phyloP scores from a whole-genome alignment of 2,888 invertebrate species.

The Ochropacha duplaris region DNA sequence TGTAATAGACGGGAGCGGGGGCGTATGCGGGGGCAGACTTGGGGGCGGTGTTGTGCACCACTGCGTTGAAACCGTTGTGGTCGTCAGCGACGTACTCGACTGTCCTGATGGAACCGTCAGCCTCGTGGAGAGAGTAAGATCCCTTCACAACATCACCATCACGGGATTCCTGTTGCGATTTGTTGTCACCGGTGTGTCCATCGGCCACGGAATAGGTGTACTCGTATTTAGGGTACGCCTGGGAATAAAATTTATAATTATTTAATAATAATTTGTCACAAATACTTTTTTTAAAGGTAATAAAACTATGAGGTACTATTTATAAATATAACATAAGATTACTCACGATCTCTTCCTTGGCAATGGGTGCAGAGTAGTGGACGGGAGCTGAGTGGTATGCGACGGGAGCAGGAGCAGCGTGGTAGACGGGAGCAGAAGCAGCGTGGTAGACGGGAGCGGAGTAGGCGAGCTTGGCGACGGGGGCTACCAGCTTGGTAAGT shows the following conservation, averaged over 20 bases:
- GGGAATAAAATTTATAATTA: slow-evolving; percentile 17
- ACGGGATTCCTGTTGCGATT: slow-evolving; percentile 70
- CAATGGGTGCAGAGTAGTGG: slow-evolving; percentile 27
- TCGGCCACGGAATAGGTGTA: slow-evolving; percentile 78
- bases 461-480: slow-evolving; percentile 23
- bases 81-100: slow-evolving; percentile 74
- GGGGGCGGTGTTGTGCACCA: slow-evolving; percentile 55
- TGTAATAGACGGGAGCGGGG: slow-evolving; percentile 42
- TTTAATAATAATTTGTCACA: slow-evolving; percentile 8
- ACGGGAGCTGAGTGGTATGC: slow-evolving; percentile 32
- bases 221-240: slow-evolving; percentile 65
- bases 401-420: no score
- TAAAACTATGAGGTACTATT: not conserved
- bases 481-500: slow-evolving; percentile 12
- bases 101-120: slow-evolving; percentile 74
- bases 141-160: slow-evolving; percentile 78
- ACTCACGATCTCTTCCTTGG: slow-evolving; percentile 20
- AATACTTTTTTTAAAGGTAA: no score
- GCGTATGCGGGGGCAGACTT: slow-evolving; percentile 37
- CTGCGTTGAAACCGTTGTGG: slow-evolving; percentile 69
- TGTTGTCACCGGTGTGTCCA: slow-evolving; percentile 77
- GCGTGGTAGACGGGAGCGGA: slow-evolving; percentile 29
- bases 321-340: not conserved
- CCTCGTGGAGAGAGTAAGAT: slow-evolving; percentile 71
- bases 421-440: slow-evolving; percentile 31